Conservation (phyloP, 2,797 vertebrate species). For the Gallinago solitaria region DNA sequence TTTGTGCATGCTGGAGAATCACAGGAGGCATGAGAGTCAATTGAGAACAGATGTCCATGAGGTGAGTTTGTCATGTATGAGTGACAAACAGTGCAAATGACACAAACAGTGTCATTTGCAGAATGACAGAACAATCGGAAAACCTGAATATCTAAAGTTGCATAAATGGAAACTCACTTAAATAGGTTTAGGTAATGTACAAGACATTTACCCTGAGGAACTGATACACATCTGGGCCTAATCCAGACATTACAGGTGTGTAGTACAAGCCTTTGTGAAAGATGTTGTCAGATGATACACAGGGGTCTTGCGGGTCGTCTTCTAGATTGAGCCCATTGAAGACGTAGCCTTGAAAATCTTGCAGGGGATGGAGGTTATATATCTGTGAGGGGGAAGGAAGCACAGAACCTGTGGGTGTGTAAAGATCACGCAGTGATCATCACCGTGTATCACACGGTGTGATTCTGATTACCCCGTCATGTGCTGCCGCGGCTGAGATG, state of each 20-base stretch:
- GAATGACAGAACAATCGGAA: background rate
- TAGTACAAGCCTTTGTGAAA: slow-evolving; percentile 79
- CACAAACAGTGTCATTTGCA: background rate
- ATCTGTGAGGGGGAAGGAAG: slow-evolving; percentile 51
- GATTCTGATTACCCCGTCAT: fast-evolving
- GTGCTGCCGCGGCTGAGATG: background rate
- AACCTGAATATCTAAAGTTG: background rate
- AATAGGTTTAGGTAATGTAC: background rate
- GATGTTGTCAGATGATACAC: slow-evolving; percentile 71
- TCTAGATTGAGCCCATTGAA: slow-evolving; percentile 69
- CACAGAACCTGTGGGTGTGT: background rate
- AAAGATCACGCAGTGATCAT: background rate
- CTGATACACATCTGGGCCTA: slow-evolving; percentile 68
- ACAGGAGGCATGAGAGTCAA: background rate
- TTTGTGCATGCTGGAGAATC: background rate
- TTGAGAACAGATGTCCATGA: background rate
- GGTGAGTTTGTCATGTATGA: background rate
- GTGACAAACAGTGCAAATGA: background rate
- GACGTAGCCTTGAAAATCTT: slow-evolving; percentile 63
- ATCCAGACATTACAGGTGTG: slow-evolving; percentile 58
- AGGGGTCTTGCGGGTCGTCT: slow-evolving; percentile 63
- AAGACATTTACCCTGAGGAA: slow-evolving; percentile 70
- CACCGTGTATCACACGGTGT: no score
- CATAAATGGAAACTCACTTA: background rate
- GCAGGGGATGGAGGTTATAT: slow-evolving; percentile 65